Conservation (phyloP, 2,113 vertebrate species). For the Bos javanicus region DNA sequence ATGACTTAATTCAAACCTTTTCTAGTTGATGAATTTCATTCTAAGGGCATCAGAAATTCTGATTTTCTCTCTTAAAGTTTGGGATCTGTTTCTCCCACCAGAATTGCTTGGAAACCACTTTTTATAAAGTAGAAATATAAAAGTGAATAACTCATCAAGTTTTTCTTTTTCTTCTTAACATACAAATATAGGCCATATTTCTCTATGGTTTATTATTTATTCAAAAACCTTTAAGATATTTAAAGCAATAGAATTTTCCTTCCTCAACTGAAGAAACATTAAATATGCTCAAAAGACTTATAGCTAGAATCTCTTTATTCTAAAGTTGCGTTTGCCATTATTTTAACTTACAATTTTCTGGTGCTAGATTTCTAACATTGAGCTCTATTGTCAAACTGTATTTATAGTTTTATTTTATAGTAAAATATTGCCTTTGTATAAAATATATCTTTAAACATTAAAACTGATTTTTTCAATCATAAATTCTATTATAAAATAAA, state of each 20-base stretch:
- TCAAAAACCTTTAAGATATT: conserved; percentile 56
- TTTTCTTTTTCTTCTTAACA: background rate
- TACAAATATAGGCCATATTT: background rate
- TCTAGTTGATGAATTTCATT: background rate
- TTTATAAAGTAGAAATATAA: background rate
- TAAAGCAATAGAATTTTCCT: conserved; percentile 31
- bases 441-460: background rate
- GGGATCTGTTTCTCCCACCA: background rate
- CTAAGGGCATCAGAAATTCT: background rate
- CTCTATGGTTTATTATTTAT: conserved; percentile 42
- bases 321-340: background rate
- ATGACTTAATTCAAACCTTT: background rate
- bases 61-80: background rate
- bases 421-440: background rate
- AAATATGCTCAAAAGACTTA: background rate
- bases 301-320: background rate
- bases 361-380: background rate
- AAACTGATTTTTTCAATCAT: background rate
- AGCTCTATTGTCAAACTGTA: background rate
- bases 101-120: background rate
- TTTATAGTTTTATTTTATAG: background rate
- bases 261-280: background rate
- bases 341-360: background rate
- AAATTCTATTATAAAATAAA: background rate
- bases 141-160: background rate